Percentiles rank a stretch among this genome's conserved stretches.
These are phyloP conservation scores for Erythrolamprus reginae DNA, from an alignment of 2,113 vertebrate genomes.

Conservation along the genomic window DNA sequence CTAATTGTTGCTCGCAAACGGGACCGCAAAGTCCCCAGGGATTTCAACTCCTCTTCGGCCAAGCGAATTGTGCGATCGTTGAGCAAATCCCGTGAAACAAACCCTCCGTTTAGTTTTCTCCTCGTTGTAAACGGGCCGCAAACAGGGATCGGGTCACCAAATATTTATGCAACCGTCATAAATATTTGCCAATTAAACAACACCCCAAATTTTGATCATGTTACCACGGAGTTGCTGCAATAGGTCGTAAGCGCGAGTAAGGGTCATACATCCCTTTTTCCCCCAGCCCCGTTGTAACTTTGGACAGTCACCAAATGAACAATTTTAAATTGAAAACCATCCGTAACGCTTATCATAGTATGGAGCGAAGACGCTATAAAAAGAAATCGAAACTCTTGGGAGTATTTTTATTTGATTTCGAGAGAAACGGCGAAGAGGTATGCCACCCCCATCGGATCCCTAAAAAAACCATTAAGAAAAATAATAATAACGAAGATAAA, in stretches of 20 bases:
- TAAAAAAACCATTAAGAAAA: background rate
- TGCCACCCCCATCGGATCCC: background rate
- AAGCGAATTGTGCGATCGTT: no score
- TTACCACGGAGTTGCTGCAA: fast-evolving
- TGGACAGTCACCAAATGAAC: background rate
- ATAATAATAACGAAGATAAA: background rate
- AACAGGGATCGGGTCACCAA: no score
- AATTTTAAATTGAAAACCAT: no score
- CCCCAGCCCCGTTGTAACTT: background rate
- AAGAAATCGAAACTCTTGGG: background rate
- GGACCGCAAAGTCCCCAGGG: background rate
- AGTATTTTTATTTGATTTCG: background rate
- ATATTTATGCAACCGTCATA: no score
- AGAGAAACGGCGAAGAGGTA: background rate
- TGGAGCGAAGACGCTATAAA: background rate
- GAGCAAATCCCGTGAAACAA: no score
- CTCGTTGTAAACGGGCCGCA: no score
- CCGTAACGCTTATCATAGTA: no score
- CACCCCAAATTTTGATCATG: background rate
- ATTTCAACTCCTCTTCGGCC: no score
- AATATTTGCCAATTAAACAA: background rate
- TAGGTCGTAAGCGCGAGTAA: background rate
- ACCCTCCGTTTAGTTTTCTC: no score
- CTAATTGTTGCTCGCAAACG: background rate
- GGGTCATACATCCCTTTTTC: background rate